Base-by-base conservation (phyloP, 2,888 invertebrate species). In the Scaptomyza reducta region DNA sequence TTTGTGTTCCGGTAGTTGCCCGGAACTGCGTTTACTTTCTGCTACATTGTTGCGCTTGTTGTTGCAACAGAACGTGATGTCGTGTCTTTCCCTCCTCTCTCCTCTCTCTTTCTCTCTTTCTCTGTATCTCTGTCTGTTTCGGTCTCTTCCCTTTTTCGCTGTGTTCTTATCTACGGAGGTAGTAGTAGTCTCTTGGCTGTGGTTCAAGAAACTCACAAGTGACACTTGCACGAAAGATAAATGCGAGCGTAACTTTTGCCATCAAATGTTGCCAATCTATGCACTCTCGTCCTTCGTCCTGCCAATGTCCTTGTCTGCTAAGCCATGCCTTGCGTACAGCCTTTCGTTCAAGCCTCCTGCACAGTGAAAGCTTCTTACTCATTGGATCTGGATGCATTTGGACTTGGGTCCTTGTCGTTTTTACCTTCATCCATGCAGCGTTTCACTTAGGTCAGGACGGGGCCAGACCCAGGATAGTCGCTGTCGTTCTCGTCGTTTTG, bases 181-280 rank as follows among this genome's bases (percentile, higher is more conserved):
- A 51, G 60, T 50, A 49, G 66, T 33, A 58, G 60, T 53, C 64
- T 55, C 71, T 86, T 88, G 84, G 88, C 80, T 79, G 87, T 67
- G 87, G 88, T 84, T 84, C 87, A 88, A 88, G 78, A 75, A 84
- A 84, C 84, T 88, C 87, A 74, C 84, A 84, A 87, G 83, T 81
- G 83, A 87, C 86, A 87, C 86, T 79, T 83, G 84, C 84, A 72
- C 69, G 68, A 83, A 83, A 88, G 84, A 88, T 86, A 84, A 84
- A 84, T 84, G 88, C 70, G 80, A 88, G 74, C 78, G 77, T 79
- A 84, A 84, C 87, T 84, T 84, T 83, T 70, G 70, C 87, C 88
- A 84, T 84, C 88, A 84, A 86, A 88, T 79, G 87, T 86, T 84
- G 84, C 88, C 84, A 88, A 84, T 84, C 88, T 82, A 71, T 72